A percentile compares a stretch with the other conserved stretches of the same genome.
Conservation (phyloP, 2,113 vertebrate genomes). For the Mesitornis unicolor region DNA sequence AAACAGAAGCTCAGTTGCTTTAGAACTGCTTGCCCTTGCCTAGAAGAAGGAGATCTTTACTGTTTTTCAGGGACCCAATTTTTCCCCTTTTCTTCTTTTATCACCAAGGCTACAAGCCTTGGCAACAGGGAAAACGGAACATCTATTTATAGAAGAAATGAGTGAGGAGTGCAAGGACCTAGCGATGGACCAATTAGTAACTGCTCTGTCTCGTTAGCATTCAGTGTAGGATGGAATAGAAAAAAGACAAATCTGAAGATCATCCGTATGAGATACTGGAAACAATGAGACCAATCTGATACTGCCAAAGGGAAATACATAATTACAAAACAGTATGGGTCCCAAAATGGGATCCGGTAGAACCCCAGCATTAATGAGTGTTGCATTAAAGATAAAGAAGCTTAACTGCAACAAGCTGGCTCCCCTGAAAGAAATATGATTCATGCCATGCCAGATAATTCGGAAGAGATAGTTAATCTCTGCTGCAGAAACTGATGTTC, state of each 20-base stretch:
- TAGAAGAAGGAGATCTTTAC: not conserved
- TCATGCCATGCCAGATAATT: not conserved
- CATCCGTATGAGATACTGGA: constrained; percentile 1
- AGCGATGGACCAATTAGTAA: constrained; percentile 50
- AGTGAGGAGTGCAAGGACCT: constrained; percentile 35
- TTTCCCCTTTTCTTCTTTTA: constrained; percentile 5
- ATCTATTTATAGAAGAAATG: constrained; percentile 58
- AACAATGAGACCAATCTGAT: constrained; percentile 1
- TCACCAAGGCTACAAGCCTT: constrained; percentile 66
- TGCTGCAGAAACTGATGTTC: constrained; percentile 1
- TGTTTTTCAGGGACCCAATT: not conserved
- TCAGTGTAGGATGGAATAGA: not conserved
- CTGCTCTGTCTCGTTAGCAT: not conserved
- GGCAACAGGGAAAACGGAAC: constrained; percentile 45
- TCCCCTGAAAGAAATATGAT: constrained; percentile 6
- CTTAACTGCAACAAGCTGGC: not conserved
- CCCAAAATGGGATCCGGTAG: constrained; percentile 7
- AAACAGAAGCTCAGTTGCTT: not conserved
- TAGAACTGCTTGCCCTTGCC: not conserved
- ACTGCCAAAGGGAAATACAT: constrained; percentile 13
- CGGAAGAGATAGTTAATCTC: constrained; percentile 19
- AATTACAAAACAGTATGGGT: constrained; percentile 47
- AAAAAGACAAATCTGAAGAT: constrained; percentile 44
- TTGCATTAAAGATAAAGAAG: constrained; percentile 31
- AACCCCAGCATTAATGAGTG: not conserved